Base-by-base conservation (phyloP, 1,140 invertebrate species). In the Mactra quadrangularis region DNA sequence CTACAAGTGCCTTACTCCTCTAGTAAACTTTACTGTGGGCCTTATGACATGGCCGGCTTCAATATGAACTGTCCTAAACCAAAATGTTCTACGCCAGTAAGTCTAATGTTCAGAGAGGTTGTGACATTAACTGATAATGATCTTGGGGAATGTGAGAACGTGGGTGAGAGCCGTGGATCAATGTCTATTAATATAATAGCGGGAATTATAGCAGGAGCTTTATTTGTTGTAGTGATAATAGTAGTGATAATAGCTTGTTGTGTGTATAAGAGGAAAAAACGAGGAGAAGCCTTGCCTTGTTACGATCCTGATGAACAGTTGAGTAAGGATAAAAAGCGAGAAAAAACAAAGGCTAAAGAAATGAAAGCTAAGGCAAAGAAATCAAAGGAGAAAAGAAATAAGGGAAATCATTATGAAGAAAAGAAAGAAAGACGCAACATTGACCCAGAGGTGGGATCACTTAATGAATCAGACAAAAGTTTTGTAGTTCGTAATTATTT, bases 391-490 rank as follows among this genome's bases (percentile, higher is more conserved):
- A 64, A 52, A 11, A 19, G 33, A 52, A 25, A 64, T 64, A 72
- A 72, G 57, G 35, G 55, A 55, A 35, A 33, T 19, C 60, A 74
- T 38, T 82, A 71, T 77, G 52, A 55, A 52, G 50, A 82, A 59
- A 78, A 82, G 41, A 83, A 83, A 53, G 53, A 72, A 75, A 82
- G 52, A 62, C 15, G 62, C 19, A 71, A 53, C 29, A 53, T 77
- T 38, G 79, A 82, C 53, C 41, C 79, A 9, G 84, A 85, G 6
- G 50, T 52, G 15, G 81, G 81, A 9, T 85, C 84, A 41, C 29
- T 85, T 6, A 85, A 85, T 70, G 84, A 85, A 41, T 85, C 84
- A 3, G 84, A 85, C 50, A 82, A 77, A 77, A 77, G 79, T 68
- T 85, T 83, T 55, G 57, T 77, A 47, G 79, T 85, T 33, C 31